These are phyloP conservation scores for Arctia plantaginis DNA, from an alignment of 2,888 invertebrate genomes.

Conservation along the genomic window DNA sequence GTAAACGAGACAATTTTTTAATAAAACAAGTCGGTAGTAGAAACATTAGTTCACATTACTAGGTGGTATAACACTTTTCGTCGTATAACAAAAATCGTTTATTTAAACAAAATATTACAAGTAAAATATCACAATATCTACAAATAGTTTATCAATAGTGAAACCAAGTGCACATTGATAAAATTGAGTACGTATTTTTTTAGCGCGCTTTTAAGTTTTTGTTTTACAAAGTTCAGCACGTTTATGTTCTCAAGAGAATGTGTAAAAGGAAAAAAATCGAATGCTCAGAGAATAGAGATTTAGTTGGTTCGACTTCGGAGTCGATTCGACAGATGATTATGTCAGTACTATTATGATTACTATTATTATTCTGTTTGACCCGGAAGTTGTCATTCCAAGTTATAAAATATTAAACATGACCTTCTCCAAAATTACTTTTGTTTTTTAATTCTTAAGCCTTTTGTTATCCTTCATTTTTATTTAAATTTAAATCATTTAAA, in stretches of 20 bases:
- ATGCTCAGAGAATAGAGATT: neutral
- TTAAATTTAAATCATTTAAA: neutral
- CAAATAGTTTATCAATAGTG: no score
- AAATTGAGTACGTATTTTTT: neutral
- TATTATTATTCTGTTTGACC: neutral
- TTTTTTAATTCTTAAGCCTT: neutral
- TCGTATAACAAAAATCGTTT: neutral
- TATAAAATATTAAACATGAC: neutral
- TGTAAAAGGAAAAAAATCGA: neutral
- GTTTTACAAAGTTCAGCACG: neutral
- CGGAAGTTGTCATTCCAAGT: neutral
- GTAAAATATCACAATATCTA: no score
- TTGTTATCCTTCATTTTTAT: neutral
- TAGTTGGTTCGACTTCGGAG: neutral
- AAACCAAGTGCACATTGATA: neutral
- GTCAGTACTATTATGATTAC: neutral
- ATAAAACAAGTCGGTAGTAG: neutral
- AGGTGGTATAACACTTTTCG: neutral
- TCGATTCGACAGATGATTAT: neutral
- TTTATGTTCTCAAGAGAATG: neutral
- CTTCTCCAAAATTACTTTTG: neutral
- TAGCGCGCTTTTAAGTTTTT: no score
- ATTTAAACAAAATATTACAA: neutral
- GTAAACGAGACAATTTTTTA: no score
- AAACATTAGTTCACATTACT: neutral